phyloP scores from a whole-genome alignment of 2,888 invertebrate genomes.

The Andrena flavipes region DNA sequence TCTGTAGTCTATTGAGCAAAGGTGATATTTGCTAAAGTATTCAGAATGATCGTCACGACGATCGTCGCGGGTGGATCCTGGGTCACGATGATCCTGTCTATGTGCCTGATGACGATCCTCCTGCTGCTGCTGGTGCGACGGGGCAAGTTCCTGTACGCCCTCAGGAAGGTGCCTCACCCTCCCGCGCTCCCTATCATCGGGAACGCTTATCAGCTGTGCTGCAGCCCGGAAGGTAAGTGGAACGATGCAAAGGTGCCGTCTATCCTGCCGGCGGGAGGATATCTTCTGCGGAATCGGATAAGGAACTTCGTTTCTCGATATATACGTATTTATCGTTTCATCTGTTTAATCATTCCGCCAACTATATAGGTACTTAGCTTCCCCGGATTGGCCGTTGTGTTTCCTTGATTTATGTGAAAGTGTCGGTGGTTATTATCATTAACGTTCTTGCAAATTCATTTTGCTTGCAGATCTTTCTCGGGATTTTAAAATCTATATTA shows the following conservation, averaged over 20 bases:
- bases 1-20: neutral
- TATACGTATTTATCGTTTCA: too few relatives aligned
- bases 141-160: constrained; percentile 73
- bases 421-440: too few relatives aligned
- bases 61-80: constrained; percentile 60
- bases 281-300: neutral
- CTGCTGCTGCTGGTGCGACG: constrained; percentile 67
- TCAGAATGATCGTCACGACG: constrained; percentile 11
- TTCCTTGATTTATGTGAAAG: too few relatives aligned
- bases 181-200: constrained; percentile 81
- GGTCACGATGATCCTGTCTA: constrained; percentile 69
- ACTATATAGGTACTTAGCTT: too few relatives aligned
- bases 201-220: constrained; percentile 81
- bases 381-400: too few relatives aligned
- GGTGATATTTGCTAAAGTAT: neutral
- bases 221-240: constrained; percentile 81
- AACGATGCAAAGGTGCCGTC: neutral
- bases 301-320: too few relatives aligned
- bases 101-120: constrained; percentile 66
- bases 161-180: constrained; percentile 80
- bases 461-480: too few relatives aligned
- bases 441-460: too few relatives aligned
- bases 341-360: too few relatives aligned
- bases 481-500: too few relatives aligned
- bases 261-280: neutral